Conservation (phyloP, 2,113 vertebrate genomes). For the Platichthys flesus region DNA sequence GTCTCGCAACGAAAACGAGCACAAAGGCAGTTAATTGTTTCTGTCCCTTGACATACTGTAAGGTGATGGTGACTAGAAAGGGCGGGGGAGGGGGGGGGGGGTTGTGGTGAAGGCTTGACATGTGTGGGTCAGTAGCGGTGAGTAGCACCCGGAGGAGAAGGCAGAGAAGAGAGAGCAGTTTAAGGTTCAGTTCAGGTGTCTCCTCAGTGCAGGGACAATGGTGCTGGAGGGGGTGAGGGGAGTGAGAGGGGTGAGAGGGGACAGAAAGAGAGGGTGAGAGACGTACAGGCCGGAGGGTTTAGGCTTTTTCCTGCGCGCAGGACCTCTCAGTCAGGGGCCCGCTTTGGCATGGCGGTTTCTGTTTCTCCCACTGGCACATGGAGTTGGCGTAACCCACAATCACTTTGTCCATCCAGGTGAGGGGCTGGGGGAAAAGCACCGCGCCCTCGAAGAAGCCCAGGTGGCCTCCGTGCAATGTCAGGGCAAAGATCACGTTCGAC, state of each 20-base stretch:
- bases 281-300: constrained; percentile 33
- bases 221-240: constrained; percentile 13
- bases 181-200: constrained; percentile 51
- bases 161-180: constrained; percentile 63
- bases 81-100: not conserved
- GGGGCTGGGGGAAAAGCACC: constrained; percentile 94
- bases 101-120: constrained; percentile 32
- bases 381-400: constrained; percentile 94
- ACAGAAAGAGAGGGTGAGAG: constrained; percentile 12
- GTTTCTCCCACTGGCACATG: constrained; percentile 97
- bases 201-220: constrained; percentile 53
- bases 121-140: constrained; percentile 18
- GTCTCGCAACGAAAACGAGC: constrained; percentile 35
- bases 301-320: constrained; percentile 73
- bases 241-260: not conserved
- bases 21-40: constrained; percentile 67
- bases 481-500: constrained; percentile 92
- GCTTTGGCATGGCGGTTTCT: constrained; percentile 91
- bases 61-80: constrained; percentile 46
- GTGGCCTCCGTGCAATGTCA: constrained; percentile 96
- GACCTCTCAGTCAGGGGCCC: constrained; percentile 59
- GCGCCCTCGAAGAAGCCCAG: constrained; percentile 99
- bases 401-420: constrained; percentile 99
- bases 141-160: constrained; percentile 66
- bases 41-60: constrained; percentile 41